Base-by-base conservation (phyloP, 92 coral and sea anemone species). In the Nematostella vectensis region DNA sequence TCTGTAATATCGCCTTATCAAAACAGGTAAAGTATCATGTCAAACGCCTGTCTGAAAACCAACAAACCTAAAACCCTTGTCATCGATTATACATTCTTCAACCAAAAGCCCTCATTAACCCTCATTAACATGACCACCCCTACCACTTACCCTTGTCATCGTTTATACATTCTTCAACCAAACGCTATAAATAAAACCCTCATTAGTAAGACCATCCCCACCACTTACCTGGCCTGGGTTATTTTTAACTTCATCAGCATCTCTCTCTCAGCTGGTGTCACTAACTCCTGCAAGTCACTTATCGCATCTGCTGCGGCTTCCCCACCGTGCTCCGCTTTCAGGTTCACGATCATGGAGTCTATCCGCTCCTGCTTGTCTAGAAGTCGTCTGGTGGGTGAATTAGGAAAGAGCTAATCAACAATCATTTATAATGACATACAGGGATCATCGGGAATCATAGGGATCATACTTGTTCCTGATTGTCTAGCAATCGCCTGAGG, bases 351-450 rank as follows among this genome's bases (percentile, higher is more conserved):
- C 8, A 87, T 81, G 31, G 87, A 81, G 27, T 89, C 94, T 54
- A 81, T 57, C 42, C 88, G 76, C 59, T 80, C 97, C 20, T 77
- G 82, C 59, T 77, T 89, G 72, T 89, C 97, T 33, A 85, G 74
- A 29, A 85, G 55, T 48, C 97, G 97, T 48, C 97, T 89, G n/a
- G 25, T 45, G 28, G 27, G 15, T 9, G n/a, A n/a, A n/a, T n/a
- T n/a, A n/a, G n/a, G n/a, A n/a, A n/a, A n/a, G n/a, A n/a, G n/a
- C n/a, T n/a, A 45, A 12, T 45, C 57, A 4, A 18, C 31, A 55
- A 11, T 12, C 6, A 57, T 48, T 16, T 27, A 29, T 17, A n/a
- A 13, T 0, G 3, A n/a, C 13, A 0, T n/a, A n/a, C n/a, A n/a
- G n/a, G n/a, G n/a, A n/a, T n/a, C n/a, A n/a, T n/a, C n/a, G n/a